Conservation (phyloP, 1,140 invertebrate genomes). For the Tribolium madens region DNA sequence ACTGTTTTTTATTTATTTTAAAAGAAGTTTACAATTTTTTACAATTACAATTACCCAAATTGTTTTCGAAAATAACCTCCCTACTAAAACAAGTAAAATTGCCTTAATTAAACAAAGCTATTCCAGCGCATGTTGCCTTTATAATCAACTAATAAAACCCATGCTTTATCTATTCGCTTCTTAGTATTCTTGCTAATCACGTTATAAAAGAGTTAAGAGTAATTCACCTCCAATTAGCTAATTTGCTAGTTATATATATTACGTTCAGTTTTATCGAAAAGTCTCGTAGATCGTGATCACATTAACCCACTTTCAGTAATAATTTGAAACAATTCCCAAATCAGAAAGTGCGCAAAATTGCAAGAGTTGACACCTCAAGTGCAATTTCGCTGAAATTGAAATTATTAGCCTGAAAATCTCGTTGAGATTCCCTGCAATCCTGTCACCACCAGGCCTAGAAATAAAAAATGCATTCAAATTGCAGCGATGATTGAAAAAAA, state of each 20-base stretch:
- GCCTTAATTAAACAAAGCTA: neutral
- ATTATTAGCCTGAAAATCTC: too few relatives aligned
- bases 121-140: neutral
- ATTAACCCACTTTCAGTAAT: neutral
- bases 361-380: neutral
- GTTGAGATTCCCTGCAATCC: neutral
- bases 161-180: neutral
- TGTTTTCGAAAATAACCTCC: neutral
- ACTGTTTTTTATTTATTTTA: too few relatives aligned
- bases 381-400: neutral
- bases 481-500: too few relatives aligned
- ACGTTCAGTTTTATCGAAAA: neutral
- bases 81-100: neutral
- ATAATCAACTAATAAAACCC: neutral
- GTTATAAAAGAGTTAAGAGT: neutral
- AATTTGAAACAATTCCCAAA: neutral
- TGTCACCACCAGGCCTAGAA: neutral
- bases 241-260: neutral
- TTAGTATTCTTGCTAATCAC: neutral
- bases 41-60: too few relatives aligned
- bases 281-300: neutral
- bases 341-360: neutral
- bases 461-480: too few relatives aligned
- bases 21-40: too few relatives aligned
- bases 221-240: neutral